Base-by-base conservation (phyloP, 2,797 vertebrate genomes). In the Pampus argenteus region DNA sequence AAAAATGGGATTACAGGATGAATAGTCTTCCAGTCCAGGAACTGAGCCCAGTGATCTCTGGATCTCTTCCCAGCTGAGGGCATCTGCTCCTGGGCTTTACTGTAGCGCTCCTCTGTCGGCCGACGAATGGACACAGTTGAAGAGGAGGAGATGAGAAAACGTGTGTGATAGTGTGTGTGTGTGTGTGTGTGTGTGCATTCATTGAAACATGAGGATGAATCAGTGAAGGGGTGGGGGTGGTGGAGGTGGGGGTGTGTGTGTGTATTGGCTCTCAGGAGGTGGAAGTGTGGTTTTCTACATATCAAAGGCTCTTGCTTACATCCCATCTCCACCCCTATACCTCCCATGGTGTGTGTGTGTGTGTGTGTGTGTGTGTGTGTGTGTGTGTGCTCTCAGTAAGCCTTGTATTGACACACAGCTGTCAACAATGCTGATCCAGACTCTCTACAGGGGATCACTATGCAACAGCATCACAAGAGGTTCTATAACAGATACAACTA, bases 261-360 rank as follows among this genome's bases (percentile, higher is more conserved):
- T 49, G 47, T 45, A 20, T 58, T 31, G 54, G 76, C 76, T 83
- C 81, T 83, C 67, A 36, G 72, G 79, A 70, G 86, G 75, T 59
- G 68, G 83, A 66, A 49, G 60, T 74, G 79, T 62, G 77, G 85
- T 71, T 87, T 86, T 81, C 84, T 89, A 71, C 89, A 91, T 90
- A 93, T 93, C 91, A 93, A 92, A 93, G 89, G 79, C 74, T 74
- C 49, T 48, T 75, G 62, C 78, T 75, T 57, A 22, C 70, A 65
- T 74, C 66, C 74, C 58, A 60, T 45, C 84, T 71, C 70, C 74
- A 74, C 83, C 74, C 74, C 81, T 71, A 67, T 56, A 83, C 86
- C 88, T 78, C 89, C 89, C 69, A 29, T 20, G 6, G 83, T 79
- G 85, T 47, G 76, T 66, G 74, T 54, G 76, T 59, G 74, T 66